Conservation (phyloP, 1,140 invertebrate species). For the Mercenaria mercenaria region DNA sequence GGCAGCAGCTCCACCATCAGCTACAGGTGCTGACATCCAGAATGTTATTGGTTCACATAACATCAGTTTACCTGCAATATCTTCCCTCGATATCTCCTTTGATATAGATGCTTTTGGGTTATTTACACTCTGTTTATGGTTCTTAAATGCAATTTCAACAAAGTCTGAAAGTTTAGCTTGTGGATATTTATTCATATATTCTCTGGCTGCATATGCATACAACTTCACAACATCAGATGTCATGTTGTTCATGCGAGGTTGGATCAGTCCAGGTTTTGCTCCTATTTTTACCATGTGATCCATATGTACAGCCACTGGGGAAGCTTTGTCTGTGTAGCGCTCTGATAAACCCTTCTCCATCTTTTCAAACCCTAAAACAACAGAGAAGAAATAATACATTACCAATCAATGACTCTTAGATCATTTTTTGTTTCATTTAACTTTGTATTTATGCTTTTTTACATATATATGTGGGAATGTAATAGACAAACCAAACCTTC, state of each 20-base stretch:
- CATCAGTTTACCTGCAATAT: slow-evolving; percentile 74
- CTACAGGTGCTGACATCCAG: slow-evolving; percentile 91
- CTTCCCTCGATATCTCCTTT: slow-evolving; percentile 65
- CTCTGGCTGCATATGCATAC: slow-evolving; percentile 98
- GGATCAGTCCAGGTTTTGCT: slow-evolving; percentile 79
- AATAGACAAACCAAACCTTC: too few relatives aligned
- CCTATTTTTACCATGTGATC: slow-evolving; percentile 82
- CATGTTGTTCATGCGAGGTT: slow-evolving; percentile 79
- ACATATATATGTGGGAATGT: too few relatives aligned
- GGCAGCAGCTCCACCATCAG: slow-evolving; percentile 97
- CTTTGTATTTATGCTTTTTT: too few relatives aligned
- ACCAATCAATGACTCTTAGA: too few relatives aligned
- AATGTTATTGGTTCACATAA: slow-evolving; percentile 82
- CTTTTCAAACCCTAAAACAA: slow-evolving; percentile 95
- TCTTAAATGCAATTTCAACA: slow-evolving; percentile 98
- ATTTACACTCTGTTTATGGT: slow-evolving; percentile 98
- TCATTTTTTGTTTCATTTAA: too few relatives aligned
- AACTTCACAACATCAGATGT: slow-evolving; percentile 89
- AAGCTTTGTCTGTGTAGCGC: slow-evolving; percentile 79
- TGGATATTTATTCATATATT: slow-evolving; percentile 97
- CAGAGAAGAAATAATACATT: too few relatives aligned
- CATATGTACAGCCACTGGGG: slow-evolving; percentile 80
- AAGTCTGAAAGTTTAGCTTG: slow-evolving; percentile 95
- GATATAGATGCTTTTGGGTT: slow-evolving; percentile 91
- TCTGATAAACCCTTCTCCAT: slow-evolving; percentile 95